Evolutionary conservation across 2,888 invertebrate genomes (phyloP).

Genomic region (Anticlea derivata): DNA sequence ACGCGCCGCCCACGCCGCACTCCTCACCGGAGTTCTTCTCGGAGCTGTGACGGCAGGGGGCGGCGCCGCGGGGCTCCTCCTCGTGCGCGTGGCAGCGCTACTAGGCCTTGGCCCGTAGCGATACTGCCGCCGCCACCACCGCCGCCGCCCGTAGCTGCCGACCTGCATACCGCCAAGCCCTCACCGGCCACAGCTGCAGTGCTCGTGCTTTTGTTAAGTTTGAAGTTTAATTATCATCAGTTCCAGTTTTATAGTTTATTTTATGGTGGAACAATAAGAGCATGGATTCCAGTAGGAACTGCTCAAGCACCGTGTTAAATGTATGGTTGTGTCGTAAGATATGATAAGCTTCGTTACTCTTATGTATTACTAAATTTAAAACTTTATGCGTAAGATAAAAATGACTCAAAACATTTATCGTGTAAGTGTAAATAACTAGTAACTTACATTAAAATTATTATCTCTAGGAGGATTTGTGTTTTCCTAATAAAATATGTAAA

Average conservation of each 20-base stretch:
- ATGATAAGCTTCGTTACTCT: conserved; percentile 78
- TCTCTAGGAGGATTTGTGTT: conserved; percentile 75
- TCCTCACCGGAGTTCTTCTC: conserved; percentile 81
- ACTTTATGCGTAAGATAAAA: conserved; percentile 52
- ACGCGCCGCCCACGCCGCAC: conserved; percentile 78
- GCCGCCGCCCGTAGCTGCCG: conserved; percentile 22
- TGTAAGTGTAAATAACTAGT: conserved; percentile 75
- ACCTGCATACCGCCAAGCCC: conserved; percentile 52
- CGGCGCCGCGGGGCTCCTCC: conserved; percentile 73
- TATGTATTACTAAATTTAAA: conserved; percentile 51
- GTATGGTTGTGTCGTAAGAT: conserved; percentile 84
- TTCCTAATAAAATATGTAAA: conserved; percentile 77
- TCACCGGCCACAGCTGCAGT: conserved; percentile 29
- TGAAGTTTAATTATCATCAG: conserved; percentile 75
- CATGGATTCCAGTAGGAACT: conserved; percentile 49
- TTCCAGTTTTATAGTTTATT: conserved; percentile 81
- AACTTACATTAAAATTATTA: conserved; percentile 59
- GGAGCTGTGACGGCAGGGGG: conserved; percentile 82
- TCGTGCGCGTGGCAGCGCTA: conserved; percentile 82
- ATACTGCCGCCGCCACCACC: neutral
- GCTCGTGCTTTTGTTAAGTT: conserved; percentile 79
- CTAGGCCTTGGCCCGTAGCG: conserved; percentile 48
- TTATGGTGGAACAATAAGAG: conserved; percentile 75
- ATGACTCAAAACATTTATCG: conserved; percentile 71
- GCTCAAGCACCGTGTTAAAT: conserved; percentile 77